Evolutionary conservation across 37 sponge, comb jelly and placozoan species (phyloP).

Genomic region (Dysidea cf. avara): DNA sequence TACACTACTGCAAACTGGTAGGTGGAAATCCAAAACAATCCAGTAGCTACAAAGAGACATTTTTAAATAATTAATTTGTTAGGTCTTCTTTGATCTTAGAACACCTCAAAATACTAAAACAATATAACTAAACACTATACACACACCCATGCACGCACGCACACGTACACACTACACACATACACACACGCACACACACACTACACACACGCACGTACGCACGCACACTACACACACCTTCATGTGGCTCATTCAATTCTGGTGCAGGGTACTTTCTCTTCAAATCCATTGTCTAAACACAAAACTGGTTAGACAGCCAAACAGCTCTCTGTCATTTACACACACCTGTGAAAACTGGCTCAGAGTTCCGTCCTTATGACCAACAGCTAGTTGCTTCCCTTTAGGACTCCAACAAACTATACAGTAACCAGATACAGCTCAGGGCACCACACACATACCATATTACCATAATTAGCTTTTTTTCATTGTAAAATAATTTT

Average conservation of each 20-base stretch:
- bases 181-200: no score
- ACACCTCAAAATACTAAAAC: background rate
- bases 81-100: no score
- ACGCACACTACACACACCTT: background rate
- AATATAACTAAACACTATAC: no score
- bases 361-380: conserved; percentile 54
- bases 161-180: no score
- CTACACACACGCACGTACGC: background rate
- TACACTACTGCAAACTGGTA: conserved; percentile 64
- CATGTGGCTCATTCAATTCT: conserved; percentile 3
- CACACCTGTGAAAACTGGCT: conserved; percentile 48
- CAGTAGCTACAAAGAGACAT: conserved; percentile 27
- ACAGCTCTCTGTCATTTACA: background rate
- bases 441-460: no score
- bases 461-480: no score
- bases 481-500: no score
- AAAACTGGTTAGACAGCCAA: background rate
- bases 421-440: no score
- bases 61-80: no score
- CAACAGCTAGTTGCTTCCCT: conserved; percentile 88
- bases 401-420: conserved; percentile 95
- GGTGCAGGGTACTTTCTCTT: conserved; percentile 8
- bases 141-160: no score
- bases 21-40: conserved; percentile 69
- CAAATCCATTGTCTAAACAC: background rate